Evolutionary conservation across 2,113 vertebrate genomes (phyloP).

Genomic region (Chinchilla lanigera): DNA sequence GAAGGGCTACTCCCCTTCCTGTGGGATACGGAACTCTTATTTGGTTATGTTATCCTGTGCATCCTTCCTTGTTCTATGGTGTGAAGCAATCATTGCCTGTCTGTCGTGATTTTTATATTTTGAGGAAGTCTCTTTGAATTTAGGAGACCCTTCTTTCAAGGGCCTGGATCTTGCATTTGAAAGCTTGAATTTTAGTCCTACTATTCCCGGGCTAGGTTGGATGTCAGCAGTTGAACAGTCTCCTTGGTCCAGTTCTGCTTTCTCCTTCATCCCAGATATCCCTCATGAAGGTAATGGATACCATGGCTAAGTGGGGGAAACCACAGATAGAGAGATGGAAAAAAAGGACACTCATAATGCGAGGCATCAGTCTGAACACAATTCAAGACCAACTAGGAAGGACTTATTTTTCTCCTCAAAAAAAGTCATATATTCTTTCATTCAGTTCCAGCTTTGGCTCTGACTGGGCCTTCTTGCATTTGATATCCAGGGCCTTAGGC

Average conservation of each 20-base stretch:
- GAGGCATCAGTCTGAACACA: background rate
- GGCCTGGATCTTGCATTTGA: background rate
- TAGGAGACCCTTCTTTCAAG: background rate
- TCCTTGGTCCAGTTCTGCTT: background rate
- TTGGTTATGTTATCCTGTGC: no score
- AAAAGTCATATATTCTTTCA: background rate
- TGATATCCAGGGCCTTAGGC: background rate
- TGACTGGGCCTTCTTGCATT: rapidly evolving
- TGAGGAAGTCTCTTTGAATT: background rate
- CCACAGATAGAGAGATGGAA: background rate
- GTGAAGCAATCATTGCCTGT: background rate
- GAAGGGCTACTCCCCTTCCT: background rate
- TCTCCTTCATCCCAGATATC: background rate
- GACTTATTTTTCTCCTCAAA: background rate
- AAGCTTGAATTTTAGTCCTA: background rate
- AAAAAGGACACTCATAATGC: background rate
- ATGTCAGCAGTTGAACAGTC: background rate
- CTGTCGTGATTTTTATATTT: background rate
- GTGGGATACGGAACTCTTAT: background rate
- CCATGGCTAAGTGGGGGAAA: background rate
- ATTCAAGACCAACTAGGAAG: background rate
- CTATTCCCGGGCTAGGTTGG: background rate
- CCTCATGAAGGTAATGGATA: background rate
- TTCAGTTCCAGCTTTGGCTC: background rate
- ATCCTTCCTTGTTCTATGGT: background rate